Percentiles rank a stretch among this genome's conserved stretches.
phyloP scores from a whole-genome alignment of 2,888 invertebrate genomes.

The Maniola hyperantus region DNA sequence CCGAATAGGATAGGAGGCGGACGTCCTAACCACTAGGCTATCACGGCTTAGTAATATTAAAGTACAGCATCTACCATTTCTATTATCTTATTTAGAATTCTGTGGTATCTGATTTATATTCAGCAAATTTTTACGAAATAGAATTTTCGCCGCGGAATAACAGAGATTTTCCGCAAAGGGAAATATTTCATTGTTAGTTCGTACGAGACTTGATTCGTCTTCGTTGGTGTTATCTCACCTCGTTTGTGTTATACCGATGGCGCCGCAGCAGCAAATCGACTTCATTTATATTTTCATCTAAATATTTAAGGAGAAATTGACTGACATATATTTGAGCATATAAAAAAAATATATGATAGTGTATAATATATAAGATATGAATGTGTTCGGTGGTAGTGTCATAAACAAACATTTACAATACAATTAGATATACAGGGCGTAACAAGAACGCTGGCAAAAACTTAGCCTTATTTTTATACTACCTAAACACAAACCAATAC shows the following conservation, averaged over 20 bases:
- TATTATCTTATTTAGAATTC: neutral
- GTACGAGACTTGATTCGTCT: constrained; percentile 22
- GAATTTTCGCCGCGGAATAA: constrained; percentile 1
- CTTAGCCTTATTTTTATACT: too few relatives aligned
- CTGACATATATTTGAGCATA: neutral
- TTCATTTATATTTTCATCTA: neutral
- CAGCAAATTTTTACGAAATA: constrained; percentile 1
- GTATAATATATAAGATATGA: too few relatives aligned
- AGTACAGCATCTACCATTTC: too few relatives aligned
- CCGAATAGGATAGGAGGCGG: too few relatives aligned
- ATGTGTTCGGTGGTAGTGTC: too few relatives aligned
- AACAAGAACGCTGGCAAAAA: too few relatives aligned
- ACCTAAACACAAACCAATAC: too few relatives aligned
- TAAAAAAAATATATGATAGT: too few relatives aligned
- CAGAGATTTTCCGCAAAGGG: constrained; percentile 6
- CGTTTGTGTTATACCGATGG: constrained; percentile 25
- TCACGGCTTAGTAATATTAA: too few relatives aligned
- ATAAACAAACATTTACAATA: too few relatives aligned
- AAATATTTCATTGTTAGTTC: constrained; percentile 30
- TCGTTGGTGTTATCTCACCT: constrained; percentile 25
- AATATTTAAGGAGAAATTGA: neutral
- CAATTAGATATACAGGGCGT: too few relatives aligned
- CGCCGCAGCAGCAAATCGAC: neutral
- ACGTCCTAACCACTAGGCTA: too few relatives aligned
- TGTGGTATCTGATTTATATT: neutral